phyloP scores from a whole-genome alignment of 2,113 vertebrate genomes.

The Brienomyrus longianalis region DNA sequence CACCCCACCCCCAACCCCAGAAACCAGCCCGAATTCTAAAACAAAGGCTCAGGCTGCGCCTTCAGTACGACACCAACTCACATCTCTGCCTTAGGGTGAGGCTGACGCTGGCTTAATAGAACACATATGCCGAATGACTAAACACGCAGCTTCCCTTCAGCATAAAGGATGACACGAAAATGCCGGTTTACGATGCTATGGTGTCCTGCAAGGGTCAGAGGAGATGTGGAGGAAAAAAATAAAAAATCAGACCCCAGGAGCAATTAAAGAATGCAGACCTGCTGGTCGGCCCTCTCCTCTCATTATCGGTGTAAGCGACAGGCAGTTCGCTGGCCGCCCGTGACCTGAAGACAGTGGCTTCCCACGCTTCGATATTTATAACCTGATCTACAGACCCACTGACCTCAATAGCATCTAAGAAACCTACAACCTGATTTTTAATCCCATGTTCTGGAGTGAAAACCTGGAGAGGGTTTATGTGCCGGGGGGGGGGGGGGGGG shows the following conservation, averaged over 20 bases:
- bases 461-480: slow-evolving; percentile 44
- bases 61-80: background rate
- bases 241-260: background rate
- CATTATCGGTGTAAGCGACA: background rate
- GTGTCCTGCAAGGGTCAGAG: background rate
- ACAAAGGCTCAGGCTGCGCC: background rate
- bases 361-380: slow-evolving; percentile 38
- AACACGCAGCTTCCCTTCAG: background rate
- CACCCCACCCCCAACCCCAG: background rate
- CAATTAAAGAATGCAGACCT: background rate
- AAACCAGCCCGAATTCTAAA: background rate
- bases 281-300: background rate
- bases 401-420: slow-evolving; percentile 56
- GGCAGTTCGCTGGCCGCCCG: background rate
- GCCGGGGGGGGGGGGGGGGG: background rate
- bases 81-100: background rate
- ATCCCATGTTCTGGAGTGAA: slow-evolving; percentile 39
- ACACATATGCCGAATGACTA: background rate
- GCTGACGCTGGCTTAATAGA: background rate
- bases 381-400: slow-evolving; percentile 37
- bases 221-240: background rate
- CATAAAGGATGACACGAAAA: background rate
- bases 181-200: background rate
- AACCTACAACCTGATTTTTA: slow-evolving; percentile 54
- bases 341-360: slow-evolving; percentile 6